phyloP scores from a whole-genome alignment of 1,140 invertebrate species.

The Heliconius congener region DNA sequence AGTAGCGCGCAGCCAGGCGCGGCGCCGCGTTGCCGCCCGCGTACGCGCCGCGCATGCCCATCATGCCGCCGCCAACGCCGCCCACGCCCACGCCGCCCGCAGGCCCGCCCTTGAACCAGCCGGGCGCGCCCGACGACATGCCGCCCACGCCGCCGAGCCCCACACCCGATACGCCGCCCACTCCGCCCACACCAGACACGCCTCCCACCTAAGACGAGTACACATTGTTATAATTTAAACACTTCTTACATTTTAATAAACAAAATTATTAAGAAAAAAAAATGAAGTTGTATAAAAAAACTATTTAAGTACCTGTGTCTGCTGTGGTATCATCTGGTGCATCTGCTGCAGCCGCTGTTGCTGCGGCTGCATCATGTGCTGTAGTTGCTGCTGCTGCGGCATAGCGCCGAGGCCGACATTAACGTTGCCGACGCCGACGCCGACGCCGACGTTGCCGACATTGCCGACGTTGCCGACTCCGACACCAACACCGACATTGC shows the following conservation, averaged over 20 bases:
- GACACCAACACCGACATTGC: slow-evolving; percentile 52
- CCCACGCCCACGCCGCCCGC: slow-evolving; percentile 48
- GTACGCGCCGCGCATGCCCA: slow-evolving; percentile 64
- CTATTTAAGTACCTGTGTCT: slow-evolving; percentile 65
- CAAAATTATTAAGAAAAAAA: too few relatives aligned
- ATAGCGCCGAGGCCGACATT: slow-evolving; percentile 67
- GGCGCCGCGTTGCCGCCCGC: slow-evolving; percentile 59
- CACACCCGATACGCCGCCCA: slow-evolving; percentile 56
- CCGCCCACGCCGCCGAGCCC: slow-evolving; percentile 59
- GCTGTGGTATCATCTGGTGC: slow-evolving; percentile 82
- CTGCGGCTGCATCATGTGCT: slow-evolving; percentile 82
- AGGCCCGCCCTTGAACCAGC: slow-evolving; percentile 47
- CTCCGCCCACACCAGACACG: slow-evolving; percentile 63
- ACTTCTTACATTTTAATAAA: too few relatives aligned
- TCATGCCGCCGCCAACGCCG: slow-evolving; percentile 40
- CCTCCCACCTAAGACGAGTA: slow-evolving; percentile 58
- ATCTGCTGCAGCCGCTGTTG: slow-evolving; percentile 80
- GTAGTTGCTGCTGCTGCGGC: slow-evolving; percentile 76
- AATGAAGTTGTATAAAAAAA: too few relatives aligned
- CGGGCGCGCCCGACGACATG: slow-evolving; percentile 65
- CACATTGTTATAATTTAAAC: not conserved
- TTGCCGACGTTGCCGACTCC: slow-evolving; percentile 54
- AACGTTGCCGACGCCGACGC: slow-evolving; percentile 58
- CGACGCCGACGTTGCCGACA: slow-evolving; percentile 55
- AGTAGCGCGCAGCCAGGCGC: slow-evolving; percentile 56